These are phyloP conservation scores for Petroica traversi DNA, from an alignment of 2,113 vertebrate genomes.

Conservation along the genomic window DNA sequence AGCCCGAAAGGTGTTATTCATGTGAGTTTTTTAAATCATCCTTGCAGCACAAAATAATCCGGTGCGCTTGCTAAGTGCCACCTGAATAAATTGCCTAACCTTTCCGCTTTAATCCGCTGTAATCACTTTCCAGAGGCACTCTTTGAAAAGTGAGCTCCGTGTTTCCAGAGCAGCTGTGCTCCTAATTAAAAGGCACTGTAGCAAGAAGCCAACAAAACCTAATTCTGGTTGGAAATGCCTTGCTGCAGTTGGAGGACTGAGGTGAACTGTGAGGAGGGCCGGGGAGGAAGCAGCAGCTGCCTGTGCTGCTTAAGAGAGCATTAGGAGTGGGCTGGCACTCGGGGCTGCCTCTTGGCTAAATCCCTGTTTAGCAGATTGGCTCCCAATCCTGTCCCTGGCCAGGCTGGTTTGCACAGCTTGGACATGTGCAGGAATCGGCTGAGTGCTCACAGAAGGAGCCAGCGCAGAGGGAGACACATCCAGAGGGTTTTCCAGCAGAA, in stretches of 20 bases:
- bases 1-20: not conserved
- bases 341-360: slow-evolving; percentile 20
- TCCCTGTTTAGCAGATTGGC: slow-evolving; percentile 35
- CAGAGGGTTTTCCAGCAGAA: not conserved
- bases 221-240: slow-evolving; percentile 25
- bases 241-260: not conserved
- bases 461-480: not conserved
- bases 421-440: not conserved
- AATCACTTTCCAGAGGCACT: slow-evolving; percentile 59
- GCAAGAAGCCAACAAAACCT: slow-evolving; percentile 21
- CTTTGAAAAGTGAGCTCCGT: slow-evolving; percentile 28
- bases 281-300: not conserved
- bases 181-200: slow-evolving; percentile 72
- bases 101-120: slow-evolving; percentile 48
- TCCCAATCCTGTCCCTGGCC: not conserved
- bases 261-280: not conserved
- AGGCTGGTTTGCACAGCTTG: not conserved
- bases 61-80: not conserved
- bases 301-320: not conserved
- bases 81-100: slow-evolving; percentile 39
- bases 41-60: not conserved
- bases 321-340: not conserved
- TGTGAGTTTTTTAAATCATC: not conserved
- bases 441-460: not conserved
- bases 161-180: slow-evolving; percentile 44